These are phyloP conservation scores for Fukomys damarensis DNA, from an alignment of 2,113 vertebrate genomes.

Conservation along the genomic window DNA sequence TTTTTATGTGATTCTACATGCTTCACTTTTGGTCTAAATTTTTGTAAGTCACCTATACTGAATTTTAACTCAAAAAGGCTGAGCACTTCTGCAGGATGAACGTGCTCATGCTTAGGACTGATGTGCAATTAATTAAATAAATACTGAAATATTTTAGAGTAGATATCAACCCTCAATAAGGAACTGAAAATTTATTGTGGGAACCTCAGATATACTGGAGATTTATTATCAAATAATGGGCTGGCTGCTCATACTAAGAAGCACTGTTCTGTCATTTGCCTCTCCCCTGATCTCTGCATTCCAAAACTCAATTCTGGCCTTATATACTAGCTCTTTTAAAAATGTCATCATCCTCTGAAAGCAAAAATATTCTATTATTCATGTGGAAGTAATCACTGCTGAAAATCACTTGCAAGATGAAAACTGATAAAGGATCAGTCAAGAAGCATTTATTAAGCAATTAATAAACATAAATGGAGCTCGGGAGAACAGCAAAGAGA, in stretches of 20 bases:
- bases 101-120: not conserved
- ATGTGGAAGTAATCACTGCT: not conserved
- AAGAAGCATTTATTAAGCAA: not conserved
- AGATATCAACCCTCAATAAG: not conserved
- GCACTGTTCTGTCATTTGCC: not conserved
- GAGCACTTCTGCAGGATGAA: not conserved
- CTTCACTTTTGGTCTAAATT: not conserved
- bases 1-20: not conserved
- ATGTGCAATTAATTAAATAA: not conserved
- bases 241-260: not conserved
- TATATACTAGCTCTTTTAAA: not conserved
- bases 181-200: not conserved
- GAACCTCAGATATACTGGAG: not conserved
- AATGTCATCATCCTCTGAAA: not conserved
- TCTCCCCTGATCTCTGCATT: not conserved
- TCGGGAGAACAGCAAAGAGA: not conserved
- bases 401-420: conserved; percentile 31
- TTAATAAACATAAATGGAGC: not conserved
- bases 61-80: not conserved
- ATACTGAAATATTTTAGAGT: not conserved
- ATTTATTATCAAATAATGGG: not conserved
- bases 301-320: conserved; percentile 36
- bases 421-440: not conserved
- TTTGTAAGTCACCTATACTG: not conserved
- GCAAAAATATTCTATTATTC: conserved; percentile 43